Evolutionary conservation across 2,113 vertebrate genomes (phyloP).

Genomic region (Panthera tigris): DNA sequence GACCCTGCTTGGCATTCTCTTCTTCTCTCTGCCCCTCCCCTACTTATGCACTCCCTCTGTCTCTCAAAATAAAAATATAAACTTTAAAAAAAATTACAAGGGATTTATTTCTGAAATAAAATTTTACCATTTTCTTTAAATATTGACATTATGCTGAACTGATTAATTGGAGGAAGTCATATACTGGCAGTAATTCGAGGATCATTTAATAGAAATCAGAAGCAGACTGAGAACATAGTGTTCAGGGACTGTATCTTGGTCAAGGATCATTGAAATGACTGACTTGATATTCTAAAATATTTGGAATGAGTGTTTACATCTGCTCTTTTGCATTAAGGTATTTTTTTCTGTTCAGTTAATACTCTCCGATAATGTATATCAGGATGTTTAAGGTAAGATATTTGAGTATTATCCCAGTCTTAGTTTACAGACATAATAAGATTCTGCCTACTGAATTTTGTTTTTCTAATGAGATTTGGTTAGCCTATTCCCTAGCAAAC

Average conservation of each 20-base stretch:
- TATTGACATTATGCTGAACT: neutral
- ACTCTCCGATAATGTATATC: slow-evolving; percentile 22
- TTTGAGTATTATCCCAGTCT: slow-evolving; percentile 52
- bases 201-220: neutral
- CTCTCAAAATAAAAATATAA: too few species aligned
- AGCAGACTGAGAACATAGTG: neutral
- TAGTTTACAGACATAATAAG: slow-evolving; percentile 73
- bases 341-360: slow-evolving; percentile 7
- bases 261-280: neutral
- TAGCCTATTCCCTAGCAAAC: slow-evolving; percentile 65
- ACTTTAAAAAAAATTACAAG: neutral
- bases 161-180: neutral
- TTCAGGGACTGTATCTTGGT: neutral
- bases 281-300: slow-evolving; percentile 1
- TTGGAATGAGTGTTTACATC: slow-evolving; percentile 17
- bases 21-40: too few species aligned
- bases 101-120: neutral
- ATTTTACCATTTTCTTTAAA: neutral
- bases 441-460: slow-evolving; percentile 64
- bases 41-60: too few species aligned
- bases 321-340: slow-evolving; percentile 15
- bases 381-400: slow-evolving; percentile 50
- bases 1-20: too few species aligned
- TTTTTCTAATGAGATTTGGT: slow-evolving; percentile 72
- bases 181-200: neutral